A percentile compares a stretch with the other conserved stretches of the same genome.
These are phyloP conservation scores for Malurus elegans DNA, from an alignment of 2,113 vertebrate species.

Conservation along the genomic window DNA sequence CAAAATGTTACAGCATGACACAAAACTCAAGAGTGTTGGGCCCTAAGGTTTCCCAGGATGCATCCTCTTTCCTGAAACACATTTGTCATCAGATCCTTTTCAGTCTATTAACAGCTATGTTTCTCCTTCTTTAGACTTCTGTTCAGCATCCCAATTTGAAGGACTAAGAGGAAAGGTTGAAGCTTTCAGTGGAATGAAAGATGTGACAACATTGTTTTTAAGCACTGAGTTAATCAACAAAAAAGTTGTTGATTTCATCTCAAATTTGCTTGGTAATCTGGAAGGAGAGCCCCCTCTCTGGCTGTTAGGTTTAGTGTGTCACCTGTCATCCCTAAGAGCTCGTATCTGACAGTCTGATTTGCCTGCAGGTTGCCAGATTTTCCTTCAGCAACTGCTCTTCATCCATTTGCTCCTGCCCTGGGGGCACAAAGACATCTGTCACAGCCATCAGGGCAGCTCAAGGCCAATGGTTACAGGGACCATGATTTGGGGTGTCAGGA, in stretches of 20 bases:
- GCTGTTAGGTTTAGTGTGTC: neutral
- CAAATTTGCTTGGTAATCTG: neutral
- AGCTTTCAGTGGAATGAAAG: neutral
- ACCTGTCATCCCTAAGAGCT: neutral
- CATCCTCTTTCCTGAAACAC: neutral
- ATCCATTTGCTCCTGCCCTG: neutral
- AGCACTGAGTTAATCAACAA: neutral
- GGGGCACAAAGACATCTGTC: neutral
- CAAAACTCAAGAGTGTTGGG: neutral
- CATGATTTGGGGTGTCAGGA: neutral
- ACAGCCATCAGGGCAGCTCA: neutral
- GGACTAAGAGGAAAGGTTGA: neutral
- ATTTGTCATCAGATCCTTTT: neutral
- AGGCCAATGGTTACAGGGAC: neutral
- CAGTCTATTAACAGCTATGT: neutral
- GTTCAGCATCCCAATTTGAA: neutral
- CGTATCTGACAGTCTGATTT: neutral
- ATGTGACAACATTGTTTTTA: neutral
- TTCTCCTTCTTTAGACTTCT: neutral
- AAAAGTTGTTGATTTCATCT: neutral
- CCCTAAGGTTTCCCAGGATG: neutral
- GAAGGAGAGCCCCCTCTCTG: neutral
- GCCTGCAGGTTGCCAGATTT: neutral
- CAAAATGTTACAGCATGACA: neutral
- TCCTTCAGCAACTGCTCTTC: neutral